Conservation (phyloP, 2,113 vertebrate genomes). For the Perognathus longimembris region DNA sequence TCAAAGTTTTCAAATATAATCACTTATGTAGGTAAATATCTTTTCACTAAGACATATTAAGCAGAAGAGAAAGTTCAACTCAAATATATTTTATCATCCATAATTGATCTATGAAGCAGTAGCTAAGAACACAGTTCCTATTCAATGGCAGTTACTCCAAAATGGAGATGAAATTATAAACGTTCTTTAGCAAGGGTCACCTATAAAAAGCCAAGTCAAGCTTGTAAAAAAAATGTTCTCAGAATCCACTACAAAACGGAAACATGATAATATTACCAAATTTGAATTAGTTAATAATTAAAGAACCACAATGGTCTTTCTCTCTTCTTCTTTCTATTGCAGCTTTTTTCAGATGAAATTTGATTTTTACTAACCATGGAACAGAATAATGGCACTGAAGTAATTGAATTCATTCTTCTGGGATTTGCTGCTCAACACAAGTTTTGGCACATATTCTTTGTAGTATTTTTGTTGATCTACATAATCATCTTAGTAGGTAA, state of each 20-base stretch:
- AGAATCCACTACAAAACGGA: not conserved
- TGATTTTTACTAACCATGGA: constrained; percentile 11
- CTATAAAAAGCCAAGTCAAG: not conserved
- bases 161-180: not conserved
- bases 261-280: not conserved
- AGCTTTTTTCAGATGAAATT: not conserved
- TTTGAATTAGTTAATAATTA: not conserved
- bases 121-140: not conserved
- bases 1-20: not conserved
- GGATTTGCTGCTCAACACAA: constrained; percentile 54
- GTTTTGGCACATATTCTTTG: constrained; percentile 55
- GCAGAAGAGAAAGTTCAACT: not conserved
- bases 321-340: not conserved
- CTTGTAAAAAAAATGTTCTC: not conserved
- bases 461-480: constrained; percentile 64
- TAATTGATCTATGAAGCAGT: not conserved
- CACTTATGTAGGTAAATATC: not conserved
- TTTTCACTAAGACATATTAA: not conserved
- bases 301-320: not conserved
- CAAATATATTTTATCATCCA: not conserved
- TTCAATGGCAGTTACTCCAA: not conserved
- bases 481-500: constrained; percentile 53
- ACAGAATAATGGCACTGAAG: constrained; percentile 42
- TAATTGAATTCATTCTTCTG: constrained; percentile 71
- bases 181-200: not conserved